Base-by-base conservation (phyloP, 1,140 invertebrate genomes). In the Orchestia grillus region DNA sequence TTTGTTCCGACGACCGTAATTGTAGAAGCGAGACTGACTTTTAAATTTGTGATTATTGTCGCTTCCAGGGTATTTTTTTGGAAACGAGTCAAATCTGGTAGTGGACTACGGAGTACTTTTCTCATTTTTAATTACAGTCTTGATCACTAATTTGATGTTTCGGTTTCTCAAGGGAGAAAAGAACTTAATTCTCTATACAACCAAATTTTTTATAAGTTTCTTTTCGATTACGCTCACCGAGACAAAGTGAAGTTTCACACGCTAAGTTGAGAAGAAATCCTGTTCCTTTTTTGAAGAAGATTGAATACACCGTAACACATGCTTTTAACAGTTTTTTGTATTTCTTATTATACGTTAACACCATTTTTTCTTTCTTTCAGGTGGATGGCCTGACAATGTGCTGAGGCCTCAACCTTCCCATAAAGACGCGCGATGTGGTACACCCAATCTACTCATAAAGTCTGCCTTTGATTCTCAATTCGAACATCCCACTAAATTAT, bases 31-130 rank as follows among this genome's bases (percentile, higher is more conserved):
- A 40, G 92, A 36, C 92, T 16, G 92, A 40, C 36, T 45, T 94
- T 47, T 94, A 45, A 94, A 94, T 47, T 40, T 94, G 92, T 94
- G 92, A 94, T 44, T 44, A 45, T 94, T 94, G 44, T 45, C 44
- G 8, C 92, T 15, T 77, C 62, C 62, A 15, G 62, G 11, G 62
- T 77, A n/a, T n/a, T n/a, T 77, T 77, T 77, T 77, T 23, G 11
- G 3, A 77, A 15, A 77, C 3, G 62, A 77, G 11, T 77, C 36
- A 36, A 77, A 77, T 77, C 36, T 77, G 11, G 62, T 36, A 23
- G 36, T 36, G 62, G 62, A 28, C 62, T 77, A 19, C 36, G 28
- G 62, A 36, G 47, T n/a, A 19, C 47, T 77, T 77, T 77, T 77
- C 28, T 77, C 15, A 36, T 23, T 23, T 77, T 28, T 77, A 23